Evolutionary conservation across 1,140 invertebrate species (phyloP), one percentile per base, ranked within the genome.

Genomic region (Drosophila ironensis): DNA sequence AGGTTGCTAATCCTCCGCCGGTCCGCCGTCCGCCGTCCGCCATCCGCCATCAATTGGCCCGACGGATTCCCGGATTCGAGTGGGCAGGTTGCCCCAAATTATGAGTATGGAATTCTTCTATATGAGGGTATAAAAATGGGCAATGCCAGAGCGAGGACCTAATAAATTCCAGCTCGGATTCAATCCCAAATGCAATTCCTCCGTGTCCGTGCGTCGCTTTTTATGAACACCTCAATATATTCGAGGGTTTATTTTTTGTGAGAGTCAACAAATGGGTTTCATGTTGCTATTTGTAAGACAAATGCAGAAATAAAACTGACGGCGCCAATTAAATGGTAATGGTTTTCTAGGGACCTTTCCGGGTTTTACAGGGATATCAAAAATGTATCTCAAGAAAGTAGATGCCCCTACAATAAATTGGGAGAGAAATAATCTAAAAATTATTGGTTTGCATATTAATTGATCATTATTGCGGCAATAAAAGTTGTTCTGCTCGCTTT

Each of bases 211-310:
- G 50, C 50, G 35, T 60, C 37, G 30, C 19, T 33, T 56, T 60
- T 60, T 60, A 60, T 60, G 56, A 56, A 33, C 51, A 42, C 52
- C 37, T 60, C 25, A 41, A 60, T 56, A 40, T 60, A 16, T 60
- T 42, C 37, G 24, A 24, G 40, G 9, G 24, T 17, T 41, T 16
- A 12, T 33, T 53, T 56, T 33, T 33, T 30, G 53, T 56, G 16
- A 30, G 35, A 30, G 35, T 24, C 41, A 54, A 54, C 56, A 33
- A 59, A 59, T 59, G 22, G 50, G n/a, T 11, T 12, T 5, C 37
- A 41, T 33, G 19, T 48, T 38, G n/a, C 28, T 48, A 17, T 12
- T 14, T 6, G 27, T 5, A 19, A n/a, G 22, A 27, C 24, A 40
- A 9, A 40, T 22, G 7, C 7, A 37, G 6, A 3, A 37, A 37